A percentile compares a stretch with the other conserved stretches of the same genome.
These are phyloP conservation scores for Caenorhabditis latens DNA, from an alignment of 1,140 invertebrate genomes.

Conservation along the genomic window DNA sequence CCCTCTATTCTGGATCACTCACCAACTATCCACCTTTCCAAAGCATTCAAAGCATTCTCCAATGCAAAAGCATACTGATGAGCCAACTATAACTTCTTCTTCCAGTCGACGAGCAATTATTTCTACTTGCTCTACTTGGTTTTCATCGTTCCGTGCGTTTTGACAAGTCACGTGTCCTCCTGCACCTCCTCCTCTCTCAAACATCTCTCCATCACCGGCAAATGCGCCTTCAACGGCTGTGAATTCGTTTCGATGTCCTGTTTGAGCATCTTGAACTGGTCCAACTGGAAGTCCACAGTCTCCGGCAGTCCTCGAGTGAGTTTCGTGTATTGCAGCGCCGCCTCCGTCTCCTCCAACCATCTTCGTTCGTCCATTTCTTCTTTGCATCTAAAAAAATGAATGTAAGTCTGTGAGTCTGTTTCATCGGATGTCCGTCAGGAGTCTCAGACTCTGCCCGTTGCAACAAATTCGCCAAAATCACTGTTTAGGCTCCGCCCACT, in stretches of 20 bases:
- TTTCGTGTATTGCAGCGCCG: constrained; percentile 90
- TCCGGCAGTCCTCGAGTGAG: constrained; percentile 84
- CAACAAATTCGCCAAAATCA: no score
- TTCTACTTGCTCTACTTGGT: constrained; percentile 94
- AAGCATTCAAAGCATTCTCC: constrained; percentile 70
- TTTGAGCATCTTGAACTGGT: constrained; percentile 83
- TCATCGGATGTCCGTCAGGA: no score
- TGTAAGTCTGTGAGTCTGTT: neutral
- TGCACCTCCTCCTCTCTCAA: constrained; percentile 88
- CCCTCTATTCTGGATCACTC: no score
- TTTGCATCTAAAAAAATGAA: constrained; percentile 48
- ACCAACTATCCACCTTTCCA: constrained; percentile 55
- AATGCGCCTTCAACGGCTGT: constrained; percentile 43
- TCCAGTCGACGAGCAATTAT: constrained; percentile 72
- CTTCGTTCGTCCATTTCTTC: constrained; percentile 79
- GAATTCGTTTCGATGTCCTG: constrained; percentile 82
- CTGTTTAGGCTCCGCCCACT: no score
- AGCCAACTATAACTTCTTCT: constrained; percentile 95
- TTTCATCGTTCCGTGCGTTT: constrained; percentile 91
- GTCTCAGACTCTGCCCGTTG: neutral
- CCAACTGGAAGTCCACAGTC: constrained; percentile 94
- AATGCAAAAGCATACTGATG: constrained; percentile 94
- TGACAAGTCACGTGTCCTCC: constrained; percentile 82
- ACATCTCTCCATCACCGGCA: constrained; percentile 83
- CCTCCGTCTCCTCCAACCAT: constrained; percentile 93